Evolutionary conservation across 2,113 vertebrate species (phyloP).

Genomic region (Bucco capensis): DNA sequence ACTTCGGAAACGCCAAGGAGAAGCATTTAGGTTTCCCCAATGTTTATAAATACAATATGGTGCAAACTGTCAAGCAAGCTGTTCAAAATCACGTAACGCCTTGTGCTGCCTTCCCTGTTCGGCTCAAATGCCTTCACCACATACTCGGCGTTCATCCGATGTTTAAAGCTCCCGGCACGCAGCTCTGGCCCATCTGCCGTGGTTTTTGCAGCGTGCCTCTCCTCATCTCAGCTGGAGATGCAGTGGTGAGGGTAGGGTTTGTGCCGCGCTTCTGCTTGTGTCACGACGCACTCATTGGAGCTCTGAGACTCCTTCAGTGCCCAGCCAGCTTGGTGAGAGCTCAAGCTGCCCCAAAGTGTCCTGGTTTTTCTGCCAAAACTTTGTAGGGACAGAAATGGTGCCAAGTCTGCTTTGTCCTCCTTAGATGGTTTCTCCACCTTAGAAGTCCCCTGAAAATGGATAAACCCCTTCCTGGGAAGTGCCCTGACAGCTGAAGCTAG

Average conservation of each 20-base stretch:
- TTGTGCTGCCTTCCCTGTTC: background rate
- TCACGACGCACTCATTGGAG: rapidly evolving
- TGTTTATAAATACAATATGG: conserved; percentile 65
- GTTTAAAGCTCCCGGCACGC: background rate
- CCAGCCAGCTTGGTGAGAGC: rapidly evolving
- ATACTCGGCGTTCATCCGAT: background rate
- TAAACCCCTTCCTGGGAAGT: background rate
- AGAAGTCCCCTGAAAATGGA: background rate
- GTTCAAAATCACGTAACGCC: conserved; percentile 49
- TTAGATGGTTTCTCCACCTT: background rate
- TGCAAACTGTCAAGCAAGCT: conserved; percentile 63
- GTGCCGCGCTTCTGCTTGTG: rapidly evolving
- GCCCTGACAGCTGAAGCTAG: too few relatives aligned
- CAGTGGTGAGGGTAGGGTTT: rapidly evolving
- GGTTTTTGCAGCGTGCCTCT: background rate
- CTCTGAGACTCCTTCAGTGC: background rate
- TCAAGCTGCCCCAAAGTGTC: rapidly evolving
- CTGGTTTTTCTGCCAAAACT: rapidly evolving
- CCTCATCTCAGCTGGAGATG: background rate
- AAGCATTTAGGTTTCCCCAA: conserved; percentile 23
- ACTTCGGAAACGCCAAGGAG: background rate
- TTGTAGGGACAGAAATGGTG: background rate
- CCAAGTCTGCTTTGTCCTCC: background rate
- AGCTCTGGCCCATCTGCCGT: background rate
- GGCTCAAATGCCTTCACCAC: background rate